Evolutionary conservation across 1,140 invertebrate genomes (phyloP), one percentile per base, ranked within the genome.

Genomic region (Diuraphis noxia): DNA sequence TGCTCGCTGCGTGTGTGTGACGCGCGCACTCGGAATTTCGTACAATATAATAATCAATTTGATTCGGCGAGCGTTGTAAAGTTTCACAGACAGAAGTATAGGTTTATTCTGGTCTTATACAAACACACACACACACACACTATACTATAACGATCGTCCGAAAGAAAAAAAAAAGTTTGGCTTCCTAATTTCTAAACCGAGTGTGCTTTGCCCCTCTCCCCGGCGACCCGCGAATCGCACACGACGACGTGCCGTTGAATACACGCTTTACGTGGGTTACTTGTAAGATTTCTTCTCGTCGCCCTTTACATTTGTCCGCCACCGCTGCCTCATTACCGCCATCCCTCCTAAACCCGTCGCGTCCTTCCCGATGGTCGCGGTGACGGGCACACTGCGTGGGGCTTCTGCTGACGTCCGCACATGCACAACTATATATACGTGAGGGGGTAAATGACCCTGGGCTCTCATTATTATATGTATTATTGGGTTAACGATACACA

Each of bases 381-480:
- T 72, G n/a, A 19, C 56, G 23, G 46, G 19, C 88, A 41, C 88
- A 41, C 88, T 72, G 56, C 88, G 72, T 41, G 88, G 88, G 88
- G 88, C 88, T 89, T 89, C 88, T 41, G 88, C 88, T 89, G 88
- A 89, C 88, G 88, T 89, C 40, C 88, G 63, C 40, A 40, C 63
- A 88, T 34, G 40, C 38, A 43, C 82, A 85, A 88, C 87, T 43
- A n/a, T n/a, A n/a, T n/a, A n/a, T n/a, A 13, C 5, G 19, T 7
- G 40, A 79, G 63, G 88, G 88, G 88, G 72, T 90, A 90, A 90
- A 90, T 90, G 88, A 90, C 88, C 88, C 38, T 90, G 88, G 41
- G 63, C 88, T 79, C 88, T 90, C 88, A 46, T 90, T 81, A 79
- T 90, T 90, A 79, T 79, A 72, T 72, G n/a, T 72, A 77, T 81